Conservation (phyloP, 2,888 invertebrate genomes). For the Lissonota sp. region DNA sequence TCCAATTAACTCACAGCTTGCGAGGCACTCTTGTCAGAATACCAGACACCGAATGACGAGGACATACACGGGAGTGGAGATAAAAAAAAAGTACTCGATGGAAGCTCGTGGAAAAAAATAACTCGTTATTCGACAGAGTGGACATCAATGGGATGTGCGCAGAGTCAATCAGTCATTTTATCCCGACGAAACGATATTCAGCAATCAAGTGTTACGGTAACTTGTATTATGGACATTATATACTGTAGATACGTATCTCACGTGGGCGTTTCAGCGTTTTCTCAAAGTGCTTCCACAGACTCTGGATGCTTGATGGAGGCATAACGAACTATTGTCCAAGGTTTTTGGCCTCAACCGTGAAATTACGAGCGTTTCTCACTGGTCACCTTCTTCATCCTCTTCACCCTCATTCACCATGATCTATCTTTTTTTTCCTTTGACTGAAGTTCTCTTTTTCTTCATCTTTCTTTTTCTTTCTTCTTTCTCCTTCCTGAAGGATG, state of each 20-base stretch:
- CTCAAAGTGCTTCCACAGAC: neutral
- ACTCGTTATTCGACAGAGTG: constrained; percentile 59
- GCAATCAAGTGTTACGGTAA: constrained; percentile 31
- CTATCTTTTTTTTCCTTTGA: constrained; percentile 24
- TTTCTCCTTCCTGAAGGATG: constrained; percentile 14
- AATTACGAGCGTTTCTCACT: neutral
- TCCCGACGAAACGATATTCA: constrained; percentile 30
- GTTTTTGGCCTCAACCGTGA: constrained; percentile 9
- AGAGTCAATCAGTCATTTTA: constrained; percentile 48
- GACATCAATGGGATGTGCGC: constrained; percentile 31
- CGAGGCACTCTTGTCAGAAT: constrained; percentile 30
- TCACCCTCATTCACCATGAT: constrained; percentile 64
- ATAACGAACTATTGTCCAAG: constrained; percentile 71
- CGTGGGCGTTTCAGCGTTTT: neutral
- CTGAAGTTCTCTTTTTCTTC: constrained; percentile 9
- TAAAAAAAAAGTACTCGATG: constrained; percentile 8
- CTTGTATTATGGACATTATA: neutral
- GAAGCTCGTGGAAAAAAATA: constrained; percentile 46
- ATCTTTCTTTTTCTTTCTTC: constrained; percentile 34
- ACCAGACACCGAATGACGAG: constrained; percentile 19
- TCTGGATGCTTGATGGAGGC: neutral
- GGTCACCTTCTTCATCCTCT: neutral
- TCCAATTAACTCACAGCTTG: constrained; percentile 57
- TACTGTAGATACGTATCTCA: neutral
- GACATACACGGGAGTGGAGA: constrained; percentile 11